A percentile compares a stretch with the other conserved stretches of the same genome.
These are phyloP conservation scores for Apis cerana DNA, from an alignment of 1,140 invertebrate species.

Conservation along the genomic window DNA sequence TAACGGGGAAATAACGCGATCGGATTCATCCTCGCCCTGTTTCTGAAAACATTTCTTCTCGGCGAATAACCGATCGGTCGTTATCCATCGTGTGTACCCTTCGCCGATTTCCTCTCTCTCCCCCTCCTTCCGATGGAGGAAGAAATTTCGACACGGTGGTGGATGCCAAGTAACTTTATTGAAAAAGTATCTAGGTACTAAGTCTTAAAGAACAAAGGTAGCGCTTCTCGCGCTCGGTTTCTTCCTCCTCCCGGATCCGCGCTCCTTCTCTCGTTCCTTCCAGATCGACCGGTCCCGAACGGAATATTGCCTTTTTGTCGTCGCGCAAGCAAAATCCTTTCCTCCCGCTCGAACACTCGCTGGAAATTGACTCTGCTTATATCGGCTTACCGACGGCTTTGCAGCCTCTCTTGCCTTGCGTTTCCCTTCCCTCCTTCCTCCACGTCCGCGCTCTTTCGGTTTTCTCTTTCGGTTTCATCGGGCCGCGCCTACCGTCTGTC, in stretches of 20 bases:
- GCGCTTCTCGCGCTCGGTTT: constrained; percentile 31
- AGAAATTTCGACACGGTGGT: constrained; percentile 55
- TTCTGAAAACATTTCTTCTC: constrained; percentile 46
- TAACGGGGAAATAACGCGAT: neutral
- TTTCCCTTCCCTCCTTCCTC: constrained; percentile 17
- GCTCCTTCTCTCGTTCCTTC: neutral
- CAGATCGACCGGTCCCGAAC: constrained; percentile 41
- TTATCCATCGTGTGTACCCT: too few relatives aligned
- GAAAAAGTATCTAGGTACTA: constrained; percentile 64
- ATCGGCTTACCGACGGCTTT: constrained; percentile 65
- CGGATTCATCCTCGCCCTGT: constrained; percentile 10
- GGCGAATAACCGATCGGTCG: constrained; percentile 34
- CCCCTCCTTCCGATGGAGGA: constrained; percentile 8
- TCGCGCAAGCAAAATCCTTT: constrained; percentile 68
- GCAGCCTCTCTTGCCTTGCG: constrained; percentile 54
- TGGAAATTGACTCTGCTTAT: constrained; percentile 69
- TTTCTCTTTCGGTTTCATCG: constrained; percentile 20
- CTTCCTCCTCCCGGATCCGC: neutral
- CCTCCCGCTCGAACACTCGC: constrained; percentile 64
- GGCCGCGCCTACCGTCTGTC: constrained; percentile 59
- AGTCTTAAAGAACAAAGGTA: constrained; percentile 61
- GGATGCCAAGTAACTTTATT: constrained; percentile 66
- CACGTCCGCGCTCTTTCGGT: neutral
- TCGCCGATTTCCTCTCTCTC: constrained; percentile 26
- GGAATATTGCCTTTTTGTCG: constrained; percentile 68